These are phyloP conservation scores for Brevipalpus yothersi DNA, from an alignment of 1,140 invertebrate species.

Conservation along the genomic window DNA sequence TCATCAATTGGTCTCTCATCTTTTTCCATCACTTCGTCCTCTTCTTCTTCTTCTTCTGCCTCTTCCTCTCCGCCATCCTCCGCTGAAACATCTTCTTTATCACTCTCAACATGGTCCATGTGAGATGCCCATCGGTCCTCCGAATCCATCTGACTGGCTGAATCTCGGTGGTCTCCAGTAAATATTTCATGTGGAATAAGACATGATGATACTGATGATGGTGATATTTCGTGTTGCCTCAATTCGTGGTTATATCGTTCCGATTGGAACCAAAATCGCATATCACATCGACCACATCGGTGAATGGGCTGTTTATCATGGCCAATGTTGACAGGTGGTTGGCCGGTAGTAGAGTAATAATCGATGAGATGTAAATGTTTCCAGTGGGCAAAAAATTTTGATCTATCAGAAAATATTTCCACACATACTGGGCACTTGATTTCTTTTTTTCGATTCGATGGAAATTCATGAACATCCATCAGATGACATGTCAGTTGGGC, in stretches of 20 bases:
- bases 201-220: too few relatives aligned
- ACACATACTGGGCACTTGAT: too few relatives aligned
- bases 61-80: neutral
- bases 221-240: neutral
- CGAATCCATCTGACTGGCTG: neutral
- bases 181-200: too few relatives aligned
- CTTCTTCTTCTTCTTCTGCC: neutral
- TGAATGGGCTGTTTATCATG: too few relatives aligned
- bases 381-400: too few relatives aligned
- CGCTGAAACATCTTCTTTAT: neutral
- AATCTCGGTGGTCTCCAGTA: neutral
- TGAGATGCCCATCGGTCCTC: neutral
- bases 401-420: too few relatives aligned
- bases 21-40: slow-evolving; percentile 5
- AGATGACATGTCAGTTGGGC: too few relatives aligned
- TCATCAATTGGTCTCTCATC: neutral
- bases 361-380: too few relatives aligned
- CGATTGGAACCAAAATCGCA: slow-evolving; percentile 1
- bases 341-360: too few relatives aligned
- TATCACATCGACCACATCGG: neutral
- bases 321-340: too few relatives aligned
- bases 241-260: neutral
- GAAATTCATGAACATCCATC: too few relatives aligned
- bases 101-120: neutral
- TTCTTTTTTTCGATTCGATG: too few relatives aligned